Conservation (phyloP, 2,113 vertebrate species). For the Poeciliopsis prolifica region DNA sequence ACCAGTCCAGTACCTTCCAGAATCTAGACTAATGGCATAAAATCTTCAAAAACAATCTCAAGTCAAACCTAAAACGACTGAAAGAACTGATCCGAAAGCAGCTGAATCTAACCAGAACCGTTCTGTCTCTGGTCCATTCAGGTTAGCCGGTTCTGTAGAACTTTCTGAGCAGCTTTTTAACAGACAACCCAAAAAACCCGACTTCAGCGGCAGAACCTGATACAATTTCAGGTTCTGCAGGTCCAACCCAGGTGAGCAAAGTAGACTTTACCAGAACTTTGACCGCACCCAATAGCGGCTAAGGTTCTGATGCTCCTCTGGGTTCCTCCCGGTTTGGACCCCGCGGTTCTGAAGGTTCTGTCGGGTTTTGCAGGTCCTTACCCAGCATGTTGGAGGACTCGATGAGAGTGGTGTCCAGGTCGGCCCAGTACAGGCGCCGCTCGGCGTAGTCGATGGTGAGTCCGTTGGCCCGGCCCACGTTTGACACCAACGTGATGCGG, state of each 20-base stretch:
- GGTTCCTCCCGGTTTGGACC: background rate
- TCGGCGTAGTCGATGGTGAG: conserved; percentile 96
- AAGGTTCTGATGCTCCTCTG: background rate
- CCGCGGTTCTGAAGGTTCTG: background rate
- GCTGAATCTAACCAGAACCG: no score
- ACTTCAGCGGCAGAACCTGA: background rate
- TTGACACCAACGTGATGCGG: conserved; percentile 88
- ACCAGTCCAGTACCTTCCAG: background rate
- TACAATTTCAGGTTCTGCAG: background rate
- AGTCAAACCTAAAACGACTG: no score
- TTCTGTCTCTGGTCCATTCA: background rate
- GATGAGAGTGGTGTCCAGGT: conserved; percentile 94
- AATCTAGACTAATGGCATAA: no score
- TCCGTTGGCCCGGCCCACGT: conserved; percentile 94
- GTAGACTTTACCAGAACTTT: background rate
- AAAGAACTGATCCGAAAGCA: no score
- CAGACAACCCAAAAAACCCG: no score
- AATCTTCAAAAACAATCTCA: no score
- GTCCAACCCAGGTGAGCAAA: background rate
- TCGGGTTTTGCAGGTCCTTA: conserved; percentile 40
- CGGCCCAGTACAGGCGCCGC: conserved; percentile 94
- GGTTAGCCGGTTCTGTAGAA: background rate
- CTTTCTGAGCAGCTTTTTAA: no score
- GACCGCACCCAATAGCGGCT: background rate
- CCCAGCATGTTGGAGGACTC: conserved; percentile 98